These are phyloP conservation scores for Coranthus polyacanthus DNA, from an alignment of 2,797 vertebrate species.

Conservation along the genomic window DNA sequence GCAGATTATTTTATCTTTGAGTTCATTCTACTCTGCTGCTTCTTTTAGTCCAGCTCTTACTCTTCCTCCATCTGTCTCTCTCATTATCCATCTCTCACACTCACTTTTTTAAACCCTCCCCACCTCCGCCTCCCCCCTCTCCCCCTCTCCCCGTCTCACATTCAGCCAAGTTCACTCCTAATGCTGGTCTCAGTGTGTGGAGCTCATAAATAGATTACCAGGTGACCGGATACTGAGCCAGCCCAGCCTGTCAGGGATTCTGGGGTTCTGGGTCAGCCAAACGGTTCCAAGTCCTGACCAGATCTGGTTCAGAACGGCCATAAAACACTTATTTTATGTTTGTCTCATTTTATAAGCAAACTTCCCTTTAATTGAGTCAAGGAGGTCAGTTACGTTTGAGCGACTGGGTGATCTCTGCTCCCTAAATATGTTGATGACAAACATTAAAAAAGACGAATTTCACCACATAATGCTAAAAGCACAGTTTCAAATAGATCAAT, in stretches of 20 bases:
- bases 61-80: constrained; percentile 49
- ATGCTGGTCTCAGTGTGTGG: constrained; percentile 46
- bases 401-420: too few species aligned
- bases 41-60: constrained; percentile 22
- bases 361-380: too few species aligned
- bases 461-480: too few species aligned
- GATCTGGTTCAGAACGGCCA: constrained; percentile 18
- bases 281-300: constrained; percentile 27
- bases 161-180: constrained; percentile 56
- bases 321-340: constrained; percentile 16
- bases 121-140: too few species aligned
- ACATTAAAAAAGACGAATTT: too few species aligned
- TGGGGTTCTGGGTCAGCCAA: constrained; percentile 27
- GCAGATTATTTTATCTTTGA: constrained; percentile 49
- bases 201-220: constrained; percentile 63
- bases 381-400: too few species aligned
- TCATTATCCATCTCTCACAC: constrained; percentile 47
- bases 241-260: constrained; percentile 39
- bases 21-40: constrained; percentile 37
- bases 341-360: too few species aligned
- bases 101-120: constrained; percentile 34
- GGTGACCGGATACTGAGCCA: constrained; percentile 59
- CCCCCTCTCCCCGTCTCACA: too few species aligned
- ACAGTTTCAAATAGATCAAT: too few species aligned
- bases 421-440: too few species aligned